Evolutionary conservation across 2,888 invertebrate genomes (phyloP), one percentile per base, ranked within the genome.

Genomic region (Agonum fuliginosum): DNA sequence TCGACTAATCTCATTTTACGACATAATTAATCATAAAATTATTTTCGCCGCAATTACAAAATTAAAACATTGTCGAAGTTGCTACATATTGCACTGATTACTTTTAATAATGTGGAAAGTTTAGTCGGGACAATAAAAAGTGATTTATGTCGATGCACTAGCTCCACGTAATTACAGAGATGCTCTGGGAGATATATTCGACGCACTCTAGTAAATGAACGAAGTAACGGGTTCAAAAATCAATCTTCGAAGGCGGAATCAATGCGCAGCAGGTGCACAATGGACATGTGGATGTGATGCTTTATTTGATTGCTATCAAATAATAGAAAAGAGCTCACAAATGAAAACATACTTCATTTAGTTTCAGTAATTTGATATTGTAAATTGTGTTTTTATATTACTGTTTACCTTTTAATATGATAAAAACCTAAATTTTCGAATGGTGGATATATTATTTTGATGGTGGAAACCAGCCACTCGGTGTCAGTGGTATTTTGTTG

Each of bases 51-150:
- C 14, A 12, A 46, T 69, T 43, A 46, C 19, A 69, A 19, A 46
- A 46, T 69, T 14, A 43, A 46, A 46, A 46, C 37, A 69, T 46
- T 69, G 46, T 69, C 24, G 37, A 69, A 69, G 69, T 69, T 69
- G 46, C 22, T 69, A 69, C 43, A 46, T 46, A 34, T 65, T 27
- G 14, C 0, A 43, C 17, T 69, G 69, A 69, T 69, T 69, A 46
- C 69, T 69, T 69, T 69, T 69, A 69, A 69, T 69, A 69, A 69
- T 69, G 69, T 69, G n/a, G 46, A 69, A 69, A 69, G 20, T 69
- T 69, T 43, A 69, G 24, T 69, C 69, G n/a, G 4, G 43, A 69
- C 69, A 43, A 69, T 69, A 69, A 69, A 69, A 43, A 69, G 69
- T 69, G 46, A 69, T 69, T 69, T 69, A 69, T 69, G 12, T 43